Evolutionary conservation across 2,113 vertebrate species (phyloP).

Genomic region (Clinocottus analis): DNA sequence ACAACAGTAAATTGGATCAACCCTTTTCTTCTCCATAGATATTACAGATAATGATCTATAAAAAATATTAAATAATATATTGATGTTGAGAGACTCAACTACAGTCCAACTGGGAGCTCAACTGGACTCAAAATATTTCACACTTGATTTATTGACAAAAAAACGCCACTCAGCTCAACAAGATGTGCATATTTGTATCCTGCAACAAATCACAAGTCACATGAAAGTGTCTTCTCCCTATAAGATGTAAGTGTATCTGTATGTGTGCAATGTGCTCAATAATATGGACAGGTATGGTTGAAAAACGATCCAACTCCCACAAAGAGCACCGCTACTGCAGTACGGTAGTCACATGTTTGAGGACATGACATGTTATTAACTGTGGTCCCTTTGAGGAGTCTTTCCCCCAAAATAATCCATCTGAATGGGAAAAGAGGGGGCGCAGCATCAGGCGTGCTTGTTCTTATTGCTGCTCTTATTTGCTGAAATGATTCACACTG

Average conservation of each 20-base stretch:
- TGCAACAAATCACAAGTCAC: slow-evolving; percentile 5
- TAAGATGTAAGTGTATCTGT: not conserved
- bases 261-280: not conserved
- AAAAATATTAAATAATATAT: not conserved
- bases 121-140: slow-evolving; percentile 4
- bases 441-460: slow-evolving; percentile 33
- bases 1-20: too few relatives aligned
- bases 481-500: slow-evolving; percentile 60
- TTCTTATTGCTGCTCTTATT: slow-evolving; percentile 52
- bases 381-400: slow-evolving; percentile 30
- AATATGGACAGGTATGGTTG: not conserved
- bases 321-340: not conserved
- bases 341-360: not conserved
- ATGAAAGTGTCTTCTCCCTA: not conserved
- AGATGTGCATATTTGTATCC: not conserved
- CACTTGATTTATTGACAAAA: not conserved
- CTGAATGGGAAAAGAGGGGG: slow-evolving; percentile 37
- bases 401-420: slow-evolving; percentile 9
- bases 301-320: slow-evolving; percentile 29
- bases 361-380: slow-evolving; percentile 35
- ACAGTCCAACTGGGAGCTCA: slow-evolving; percentile 6
- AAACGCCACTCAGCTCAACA: slow-evolving; percentile 3
- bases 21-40: not conserved
- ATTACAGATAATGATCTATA: not conserved
- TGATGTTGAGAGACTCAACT: not conserved